phyloP scores from a whole-genome alignment of 2,888 invertebrate genomes.

The Exephanes ischioxanthus region DNA sequence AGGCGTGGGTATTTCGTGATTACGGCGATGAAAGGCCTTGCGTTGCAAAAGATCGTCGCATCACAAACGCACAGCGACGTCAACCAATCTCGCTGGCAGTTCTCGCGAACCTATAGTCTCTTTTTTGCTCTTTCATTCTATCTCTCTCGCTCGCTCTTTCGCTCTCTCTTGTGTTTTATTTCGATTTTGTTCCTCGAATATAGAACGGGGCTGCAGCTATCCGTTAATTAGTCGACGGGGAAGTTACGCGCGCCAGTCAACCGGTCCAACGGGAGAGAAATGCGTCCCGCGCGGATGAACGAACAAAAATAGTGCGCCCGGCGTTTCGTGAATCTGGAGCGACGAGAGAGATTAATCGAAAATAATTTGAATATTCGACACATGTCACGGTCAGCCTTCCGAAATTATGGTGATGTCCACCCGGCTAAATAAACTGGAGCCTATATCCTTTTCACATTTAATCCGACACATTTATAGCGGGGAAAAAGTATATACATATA shows the following conservation, averaged over 20 bases:
- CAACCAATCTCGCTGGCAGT: not conserved
- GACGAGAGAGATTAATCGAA: not conserved
- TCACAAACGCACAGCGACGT: constrained; percentile 8
- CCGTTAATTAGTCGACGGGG: constrained; percentile 19
- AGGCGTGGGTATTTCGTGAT: not conserved
- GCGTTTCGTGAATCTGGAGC: not conserved
- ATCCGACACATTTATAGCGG: not conserved
- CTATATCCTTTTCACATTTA: not conserved
- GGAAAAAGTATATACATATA: not conserved
- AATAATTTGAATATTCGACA: constrained; percentile 18
- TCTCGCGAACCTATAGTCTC: not conserved
- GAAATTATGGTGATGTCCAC: not conserved
- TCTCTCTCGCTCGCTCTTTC: not conserved
- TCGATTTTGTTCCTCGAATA: constrained; percentile 47
- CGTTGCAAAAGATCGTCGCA: constrained; percentile 11
- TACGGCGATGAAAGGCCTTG: not conserved
- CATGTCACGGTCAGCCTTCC: not conserved
- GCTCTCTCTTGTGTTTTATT: constrained; percentile 41
- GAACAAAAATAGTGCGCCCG: not conserved
- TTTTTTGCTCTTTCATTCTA: not conserved
- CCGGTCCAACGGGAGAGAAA: not conserved
- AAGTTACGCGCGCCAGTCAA: not conserved
- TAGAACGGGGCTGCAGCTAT: not conserved
- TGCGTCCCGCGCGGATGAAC: constrained; percentile 4
- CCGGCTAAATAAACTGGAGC: not conserved